Percentiles rank a stretch among this genome's conserved stretches.
These are phyloP conservation scores for Macaria notata DNA, from an alignment of 2,888 invertebrate genomes.

Conservation along the genomic window DNA sequence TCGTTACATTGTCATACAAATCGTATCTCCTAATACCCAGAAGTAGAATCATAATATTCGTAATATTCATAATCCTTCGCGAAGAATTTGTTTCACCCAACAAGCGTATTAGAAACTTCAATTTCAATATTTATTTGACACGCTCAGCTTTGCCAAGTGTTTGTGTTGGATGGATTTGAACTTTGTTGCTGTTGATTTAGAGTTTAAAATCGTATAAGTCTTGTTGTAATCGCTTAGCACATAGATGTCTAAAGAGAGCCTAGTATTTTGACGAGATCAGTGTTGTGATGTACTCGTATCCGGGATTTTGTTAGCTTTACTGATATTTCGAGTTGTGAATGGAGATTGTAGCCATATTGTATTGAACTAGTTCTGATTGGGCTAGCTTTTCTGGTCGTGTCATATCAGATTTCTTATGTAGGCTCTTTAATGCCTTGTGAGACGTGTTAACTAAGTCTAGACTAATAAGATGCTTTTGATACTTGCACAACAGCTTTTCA, in stretches of 20 bases:
- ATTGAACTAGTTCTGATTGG: not conserved
- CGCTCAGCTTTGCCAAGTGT: constrained; percentile 51
- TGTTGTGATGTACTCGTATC: constrained; percentile 55
- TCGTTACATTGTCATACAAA: constrained; percentile 41
- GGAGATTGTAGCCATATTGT: constrained; percentile 2
- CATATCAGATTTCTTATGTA: too few species aligned
- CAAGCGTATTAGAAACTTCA: constrained; percentile 59
- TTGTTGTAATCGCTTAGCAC: constrained; percentile 31
- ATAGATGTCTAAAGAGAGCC: constrained; percentile 58
- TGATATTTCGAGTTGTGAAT: constrained; percentile 11
- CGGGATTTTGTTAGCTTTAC: constrained; percentile 46
- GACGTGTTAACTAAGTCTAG: too few species aligned
- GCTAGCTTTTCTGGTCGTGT: too few species aligned
- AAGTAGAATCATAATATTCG: constrained; percentile 39
- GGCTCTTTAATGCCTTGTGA: too few species aligned
- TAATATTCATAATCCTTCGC: constrained; percentile 51
- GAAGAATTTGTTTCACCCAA: constrained; percentile 60
- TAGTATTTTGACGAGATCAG: constrained; percentile 68
- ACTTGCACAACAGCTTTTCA: too few species aligned
- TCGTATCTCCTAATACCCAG: constrained; percentile 34
- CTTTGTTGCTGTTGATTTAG: constrained; percentile 43
- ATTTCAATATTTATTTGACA: constrained; percentile 58
- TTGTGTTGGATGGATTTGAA: constrained; percentile 35
- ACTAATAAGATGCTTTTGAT: too few species aligned
- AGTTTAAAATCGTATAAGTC: constrained; percentile 44